phyloP scores from a whole-genome alignment of 2,797 vertebrate genomes.

The Neosilurus mollespiculum region DNA sequence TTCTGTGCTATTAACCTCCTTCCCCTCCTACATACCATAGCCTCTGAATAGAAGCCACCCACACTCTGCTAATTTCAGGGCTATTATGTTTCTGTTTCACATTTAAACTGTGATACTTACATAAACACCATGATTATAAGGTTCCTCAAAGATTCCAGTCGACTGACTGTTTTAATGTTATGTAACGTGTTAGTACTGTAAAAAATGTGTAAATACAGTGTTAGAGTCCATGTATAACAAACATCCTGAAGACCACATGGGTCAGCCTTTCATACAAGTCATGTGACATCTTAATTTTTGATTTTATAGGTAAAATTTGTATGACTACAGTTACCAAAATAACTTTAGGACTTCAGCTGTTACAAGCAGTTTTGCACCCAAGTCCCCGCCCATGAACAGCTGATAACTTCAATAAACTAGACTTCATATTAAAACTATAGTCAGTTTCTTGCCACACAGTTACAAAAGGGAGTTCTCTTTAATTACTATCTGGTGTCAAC shows the following conservation, averaged over 20 bases:
- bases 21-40: conserved; percentile 3
- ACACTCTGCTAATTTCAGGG: conserved; percentile 13
- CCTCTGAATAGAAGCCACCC: conserved; percentile 37
- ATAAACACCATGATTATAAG: conserved; percentile 19
- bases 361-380: too few relatives aligned
- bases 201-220: not conserved
- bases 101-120: conserved; percentile 30
- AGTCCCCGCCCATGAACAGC: too few relatives aligned
- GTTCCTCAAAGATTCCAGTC: not conserved
- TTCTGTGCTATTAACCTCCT: conserved; percentile 23
- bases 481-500: too few relatives aligned
- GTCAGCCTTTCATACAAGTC: not conserved
- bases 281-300: not conserved
- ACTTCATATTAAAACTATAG: too few relatives aligned
- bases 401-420: too few relatives aligned
- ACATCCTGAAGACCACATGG: not conserved
- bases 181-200: not conserved
- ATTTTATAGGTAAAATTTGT: not conserved
- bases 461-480: too few relatives aligned
- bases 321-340: not conserved
- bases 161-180: not conserved
- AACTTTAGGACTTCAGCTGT: too few relatives aligned
- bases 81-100: conserved; percentile 14
- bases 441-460: too few relatives aligned
- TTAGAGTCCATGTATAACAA: not conserved